These are phyloP conservation scores for Portunus trituberculatus DNA, from an alignment of 1,140 invertebrate species.

Conservation along the genomic window DNA sequence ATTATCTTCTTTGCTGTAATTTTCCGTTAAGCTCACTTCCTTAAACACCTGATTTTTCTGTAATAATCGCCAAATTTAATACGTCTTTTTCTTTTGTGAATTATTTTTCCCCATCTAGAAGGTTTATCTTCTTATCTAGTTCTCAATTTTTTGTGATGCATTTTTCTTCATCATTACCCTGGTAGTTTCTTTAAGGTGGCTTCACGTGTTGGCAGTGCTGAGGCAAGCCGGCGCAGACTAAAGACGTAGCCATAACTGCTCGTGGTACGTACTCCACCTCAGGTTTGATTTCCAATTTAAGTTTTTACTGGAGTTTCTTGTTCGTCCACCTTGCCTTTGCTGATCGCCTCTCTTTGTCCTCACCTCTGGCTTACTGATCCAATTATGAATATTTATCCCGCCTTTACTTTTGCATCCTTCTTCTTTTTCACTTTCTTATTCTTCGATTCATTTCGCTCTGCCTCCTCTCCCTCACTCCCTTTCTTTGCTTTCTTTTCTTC, in stretches of 20 bases:
- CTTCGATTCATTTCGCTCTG: not conserved
- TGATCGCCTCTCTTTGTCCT: conserved; percentile 10
- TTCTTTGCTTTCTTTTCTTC: not conserved
- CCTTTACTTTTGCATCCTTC: not conserved
- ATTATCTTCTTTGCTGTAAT: no score
- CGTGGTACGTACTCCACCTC: not conserved
- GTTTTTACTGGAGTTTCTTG: not conserved
- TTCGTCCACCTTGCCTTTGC: not conserved
- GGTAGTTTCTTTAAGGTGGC: no score
- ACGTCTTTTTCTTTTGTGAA: no score
- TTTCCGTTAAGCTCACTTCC: no score
- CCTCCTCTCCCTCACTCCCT: not conserved
- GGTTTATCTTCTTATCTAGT: no score
- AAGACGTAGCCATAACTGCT: not conserved
- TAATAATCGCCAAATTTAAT: no score
- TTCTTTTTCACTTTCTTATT: not conserved
- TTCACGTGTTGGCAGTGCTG: no score
- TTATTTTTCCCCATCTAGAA: no score
- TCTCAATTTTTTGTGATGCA: no score
- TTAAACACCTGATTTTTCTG: no score
- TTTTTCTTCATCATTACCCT: no score
- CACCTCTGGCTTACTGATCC: not conserved
- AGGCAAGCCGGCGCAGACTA: no score
- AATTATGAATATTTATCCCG: not conserved
- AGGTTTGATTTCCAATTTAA: not conserved